phyloP scores from a whole-genome alignment of 2,888 invertebrate species.

The Cremastinae sp. region DNA sequence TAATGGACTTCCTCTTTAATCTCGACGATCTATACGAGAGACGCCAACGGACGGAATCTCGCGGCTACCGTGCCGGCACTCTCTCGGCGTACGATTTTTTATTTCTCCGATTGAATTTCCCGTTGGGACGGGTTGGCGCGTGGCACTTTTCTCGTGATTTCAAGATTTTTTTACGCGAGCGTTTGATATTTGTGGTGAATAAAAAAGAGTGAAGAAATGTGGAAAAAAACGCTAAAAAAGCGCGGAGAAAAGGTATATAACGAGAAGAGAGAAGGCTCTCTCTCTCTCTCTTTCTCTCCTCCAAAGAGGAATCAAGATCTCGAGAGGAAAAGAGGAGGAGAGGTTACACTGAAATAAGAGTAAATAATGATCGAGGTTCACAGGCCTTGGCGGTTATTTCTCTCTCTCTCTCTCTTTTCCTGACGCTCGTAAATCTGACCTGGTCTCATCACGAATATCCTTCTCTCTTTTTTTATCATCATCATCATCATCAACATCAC shows the following conservation, averaged over 20 bases:
- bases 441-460: constrained; percentile 76
- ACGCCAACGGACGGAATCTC: not conserved
- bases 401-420: constrained; percentile 58
- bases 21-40: constrained; percentile 30
- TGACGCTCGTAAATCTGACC: constrained; percentile 77
- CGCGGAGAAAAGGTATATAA: constrained; percentile 8
- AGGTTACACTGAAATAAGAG: constrained; percentile 66
- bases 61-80: not conserved
- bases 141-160: constrained; percentile 70
- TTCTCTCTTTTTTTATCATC: constrained; percentile 45
- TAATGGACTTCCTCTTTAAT: constrained; percentile 58
- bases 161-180: not conserved
- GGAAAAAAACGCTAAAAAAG: constrained; percentile 30
- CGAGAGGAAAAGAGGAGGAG: constrained; percentile 49
- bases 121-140: constrained; percentile 66
- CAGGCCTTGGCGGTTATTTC: constrained; percentile 10
- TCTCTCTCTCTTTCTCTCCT: constrained; percentile 15
- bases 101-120: constrained; percentile 44
- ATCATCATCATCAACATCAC: constrained; percentile 20
- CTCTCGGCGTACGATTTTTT: constrained; percentile 20
- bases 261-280: not conserved
- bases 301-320: constrained; percentile 44
- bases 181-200: not conserved
- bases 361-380: constrained; percentile 70
- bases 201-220: constrained; percentile 2